Percentiles rank a stretch among this genome's conserved stretches.
phyloP scores from a whole-genome alignment of 2,113 vertebrate genomes.

The Ia io region DNA sequence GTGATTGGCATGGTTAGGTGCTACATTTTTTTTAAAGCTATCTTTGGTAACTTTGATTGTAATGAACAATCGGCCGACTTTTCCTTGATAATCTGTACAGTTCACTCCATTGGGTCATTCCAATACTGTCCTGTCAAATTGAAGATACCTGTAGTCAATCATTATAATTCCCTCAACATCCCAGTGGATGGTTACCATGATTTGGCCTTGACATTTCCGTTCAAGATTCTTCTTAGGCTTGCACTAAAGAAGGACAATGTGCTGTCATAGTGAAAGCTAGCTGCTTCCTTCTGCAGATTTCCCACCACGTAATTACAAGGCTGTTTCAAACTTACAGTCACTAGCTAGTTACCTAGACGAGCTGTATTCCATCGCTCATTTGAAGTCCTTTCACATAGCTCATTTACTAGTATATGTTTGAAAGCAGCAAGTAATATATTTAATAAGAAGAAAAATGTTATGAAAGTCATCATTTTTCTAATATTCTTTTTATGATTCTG shows the following conservation, averaged over 20 bases:
- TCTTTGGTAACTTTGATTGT: neutral
- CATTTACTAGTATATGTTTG: neutral
- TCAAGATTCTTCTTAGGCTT: neutral
- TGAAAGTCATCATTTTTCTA: neutral
- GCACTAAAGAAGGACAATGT: neutral
- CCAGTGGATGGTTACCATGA: neutral
- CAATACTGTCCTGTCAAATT: neutral
- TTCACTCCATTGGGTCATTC: neutral
- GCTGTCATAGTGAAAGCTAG: neutral
- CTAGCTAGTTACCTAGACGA: neutral
- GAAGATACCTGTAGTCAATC: constrained; percentile 49
- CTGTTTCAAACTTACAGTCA: neutral
- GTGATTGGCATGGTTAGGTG: neutral
- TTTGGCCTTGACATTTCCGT: constrained; percentile 24
- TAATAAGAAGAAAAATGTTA: neutral
- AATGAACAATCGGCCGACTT: neutral
- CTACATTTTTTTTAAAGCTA: neutral
- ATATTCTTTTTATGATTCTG: neutral
- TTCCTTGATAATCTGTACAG: neutral
- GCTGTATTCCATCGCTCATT: neutral
- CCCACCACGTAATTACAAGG: neutral
- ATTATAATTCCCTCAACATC: neutral
- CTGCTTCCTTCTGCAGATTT: neutral
- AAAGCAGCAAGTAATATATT: neutral
- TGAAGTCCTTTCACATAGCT: neutral